Evolutionary conservation across 2,797 vertebrate genomes (phyloP).

Genomic region (Rhinogobio ventralis): DNA sequence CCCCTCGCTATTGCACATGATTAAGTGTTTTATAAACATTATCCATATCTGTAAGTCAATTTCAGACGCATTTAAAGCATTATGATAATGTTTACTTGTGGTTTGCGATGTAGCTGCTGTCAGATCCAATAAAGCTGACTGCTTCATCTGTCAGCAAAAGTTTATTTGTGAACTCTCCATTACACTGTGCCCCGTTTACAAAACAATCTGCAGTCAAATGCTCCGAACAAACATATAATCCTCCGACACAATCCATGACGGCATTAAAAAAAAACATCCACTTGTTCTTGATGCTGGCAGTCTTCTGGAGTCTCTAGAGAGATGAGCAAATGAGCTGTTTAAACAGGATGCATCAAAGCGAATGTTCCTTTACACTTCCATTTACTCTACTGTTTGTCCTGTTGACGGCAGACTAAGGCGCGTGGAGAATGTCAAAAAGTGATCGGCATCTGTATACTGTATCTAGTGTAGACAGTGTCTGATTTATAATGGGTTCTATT

Average conservation of each 20-base stretch:
- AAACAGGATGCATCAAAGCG: neutral
- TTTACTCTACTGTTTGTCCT: neutral
- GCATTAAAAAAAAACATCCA: neutral
- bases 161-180: too few species aligned
- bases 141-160: too few species aligned
- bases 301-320: neutral
- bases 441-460: neutral
- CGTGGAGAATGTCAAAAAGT: neutral
- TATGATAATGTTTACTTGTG: too few species aligned
- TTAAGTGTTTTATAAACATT: neutral
- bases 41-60: too few species aligned
- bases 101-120: too few species aligned
- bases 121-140: too few species aligned
- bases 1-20: neutral
- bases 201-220: too few species aligned
- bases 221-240: too few species aligned
- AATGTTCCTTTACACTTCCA: neutral
- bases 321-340: neutral
- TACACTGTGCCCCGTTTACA: too few species aligned
- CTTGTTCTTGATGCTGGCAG: neutral
- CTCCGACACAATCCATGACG: neutral
- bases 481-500: neutral
- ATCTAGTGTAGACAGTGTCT: neutral
- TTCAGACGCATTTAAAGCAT: too few species aligned
- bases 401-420: neutral